Base-by-base conservation (phyloP, 2,888 invertebrate species). In the Margaritifera margaritifera region DNA sequence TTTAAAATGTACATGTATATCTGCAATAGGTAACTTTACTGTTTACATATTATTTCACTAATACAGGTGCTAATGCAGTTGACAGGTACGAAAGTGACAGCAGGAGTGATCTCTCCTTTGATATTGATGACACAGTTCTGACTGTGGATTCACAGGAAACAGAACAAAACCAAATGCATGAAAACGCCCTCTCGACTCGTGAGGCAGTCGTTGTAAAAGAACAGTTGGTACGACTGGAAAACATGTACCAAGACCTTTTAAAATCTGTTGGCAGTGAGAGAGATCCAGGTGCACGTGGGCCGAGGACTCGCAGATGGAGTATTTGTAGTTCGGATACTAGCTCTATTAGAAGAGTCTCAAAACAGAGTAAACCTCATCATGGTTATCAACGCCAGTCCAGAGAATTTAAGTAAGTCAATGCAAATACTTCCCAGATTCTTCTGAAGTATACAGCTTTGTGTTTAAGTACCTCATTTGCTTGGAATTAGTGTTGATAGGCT, bases 251-350 rank as follows among this genome's bases (percentile, higher is more conserved):
- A 25, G 83, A 87, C 69, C 74, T 86, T 31, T 75, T 82, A 53
- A 71, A 78, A 57, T 67, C 81, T 51, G 77, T 86, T 56, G 80
- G 79, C n/a, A 57, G 72, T n/a, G 82, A 83, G 57, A 69, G 66
- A 53, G 80, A 82, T 15, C 57, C 58, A 50, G 68, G 71, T 51
- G 65, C 74, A 42, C 66, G 63, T 19, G 69, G 71, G 52, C 62
- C 58, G n/a, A 62, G 69, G 64, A 61, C 65, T 59, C 59, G 54
- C 24, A 69, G 86, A 24, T 82, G 86, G 83, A 87, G 86, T 70
- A 84, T 87, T 60, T 84, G 80, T 18, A 84, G 83, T 60, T 85
- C 84, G 1, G 84, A 85, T 63, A 84, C 84, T 20, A 84, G 81
- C 62, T 85, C 86, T 18, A 67, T 85, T 61, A 74, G 78, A 64